Conservation (phyloP, 2,888 invertebrate species). For the Andrena marginata region DNA sequence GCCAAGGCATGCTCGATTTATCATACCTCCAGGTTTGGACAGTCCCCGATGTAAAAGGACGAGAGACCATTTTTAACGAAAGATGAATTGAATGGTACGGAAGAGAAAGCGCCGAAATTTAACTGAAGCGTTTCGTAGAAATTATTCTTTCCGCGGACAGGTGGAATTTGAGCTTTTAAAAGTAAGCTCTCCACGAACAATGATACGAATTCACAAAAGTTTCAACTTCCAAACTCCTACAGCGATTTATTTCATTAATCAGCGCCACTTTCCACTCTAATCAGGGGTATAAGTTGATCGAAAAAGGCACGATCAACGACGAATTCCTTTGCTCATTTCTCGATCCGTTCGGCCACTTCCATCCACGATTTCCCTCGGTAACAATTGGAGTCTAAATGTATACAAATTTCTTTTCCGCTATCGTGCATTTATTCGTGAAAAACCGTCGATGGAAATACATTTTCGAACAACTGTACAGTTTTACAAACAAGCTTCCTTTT, state of each 20-base stretch:
- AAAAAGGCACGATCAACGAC: conserved; percentile 36
- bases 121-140: background rate
- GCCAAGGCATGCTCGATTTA: background rate
- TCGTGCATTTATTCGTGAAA: conserved; percentile 30
- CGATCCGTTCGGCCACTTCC: conserved; percentile 16
- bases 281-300: conserved; percentile 38
- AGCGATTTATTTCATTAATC: conserved; percentile 23
- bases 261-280: conserved; percentile 58
- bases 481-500: background rate
- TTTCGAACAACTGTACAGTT: conserved; percentile 10
- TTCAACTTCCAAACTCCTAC: background rate
- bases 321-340: conserved; percentile 3
- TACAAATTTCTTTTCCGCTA: conserved; percentile 34
- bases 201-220: background rate
- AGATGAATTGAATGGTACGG: background rate
- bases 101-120: conserved; percentile 22
- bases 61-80: background rate
- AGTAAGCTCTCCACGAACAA: background rate
- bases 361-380: conserved; percentile 16
- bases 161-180: background rate
- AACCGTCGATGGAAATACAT: conserved; percentile 38
- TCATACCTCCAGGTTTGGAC: background rate
- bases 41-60: background rate
- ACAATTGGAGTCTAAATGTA: conserved; percentile 40
- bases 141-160: background rate